phyloP scores from a whole-genome alignment of 1,140 invertebrate genomes.

The Meloidogyne floridensis region DNA sequence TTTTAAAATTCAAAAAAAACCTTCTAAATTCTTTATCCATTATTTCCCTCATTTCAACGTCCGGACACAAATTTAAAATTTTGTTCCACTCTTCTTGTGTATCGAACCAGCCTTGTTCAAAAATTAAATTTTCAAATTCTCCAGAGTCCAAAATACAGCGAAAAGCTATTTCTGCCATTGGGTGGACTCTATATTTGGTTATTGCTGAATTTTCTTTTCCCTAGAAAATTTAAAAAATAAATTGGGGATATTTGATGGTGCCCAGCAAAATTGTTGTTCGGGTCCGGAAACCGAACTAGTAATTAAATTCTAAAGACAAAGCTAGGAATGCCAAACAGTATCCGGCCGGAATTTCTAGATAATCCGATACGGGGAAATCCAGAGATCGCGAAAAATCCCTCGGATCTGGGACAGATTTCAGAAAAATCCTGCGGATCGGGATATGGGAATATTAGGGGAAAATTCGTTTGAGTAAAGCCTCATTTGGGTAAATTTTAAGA shows the following conservation, averaged over 20 bases:
- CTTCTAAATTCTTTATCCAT: constrained; percentile 33
- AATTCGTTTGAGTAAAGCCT: too few species aligned
- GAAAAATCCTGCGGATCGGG: too few species aligned
- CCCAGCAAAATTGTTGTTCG: constrained; percentile 9
- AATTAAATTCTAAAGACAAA: too few species aligned
- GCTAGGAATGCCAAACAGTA: too few species aligned
- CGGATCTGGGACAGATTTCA: too few species aligned
- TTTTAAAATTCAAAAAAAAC: constrained; percentile 3
- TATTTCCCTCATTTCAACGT: constrained; percentile 35
- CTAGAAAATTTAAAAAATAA: constrained; percentile 59
- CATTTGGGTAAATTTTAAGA: not conserved
- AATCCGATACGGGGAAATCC: too few species aligned
- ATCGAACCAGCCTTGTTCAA: constrained; percentile 60
- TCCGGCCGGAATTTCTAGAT: too few species aligned
- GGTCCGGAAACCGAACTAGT: too few species aligned
- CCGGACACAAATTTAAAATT: constrained; percentile 42
- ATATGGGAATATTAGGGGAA: too few species aligned
- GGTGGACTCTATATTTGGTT: constrained; percentile 37
- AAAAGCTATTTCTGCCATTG: constrained; percentile 43
- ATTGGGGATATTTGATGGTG: constrained; percentile 13
- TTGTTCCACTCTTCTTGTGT: constrained; percentile 34
- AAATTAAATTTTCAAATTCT: constrained; percentile 51
- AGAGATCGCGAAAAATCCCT: too few species aligned
- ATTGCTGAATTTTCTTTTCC: constrained; percentile 32
- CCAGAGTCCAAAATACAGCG: constrained; percentile 47